Base-by-base conservation (phyloP, 2,113 vertebrate species). In the Ploceus nigricollis region DNA sequence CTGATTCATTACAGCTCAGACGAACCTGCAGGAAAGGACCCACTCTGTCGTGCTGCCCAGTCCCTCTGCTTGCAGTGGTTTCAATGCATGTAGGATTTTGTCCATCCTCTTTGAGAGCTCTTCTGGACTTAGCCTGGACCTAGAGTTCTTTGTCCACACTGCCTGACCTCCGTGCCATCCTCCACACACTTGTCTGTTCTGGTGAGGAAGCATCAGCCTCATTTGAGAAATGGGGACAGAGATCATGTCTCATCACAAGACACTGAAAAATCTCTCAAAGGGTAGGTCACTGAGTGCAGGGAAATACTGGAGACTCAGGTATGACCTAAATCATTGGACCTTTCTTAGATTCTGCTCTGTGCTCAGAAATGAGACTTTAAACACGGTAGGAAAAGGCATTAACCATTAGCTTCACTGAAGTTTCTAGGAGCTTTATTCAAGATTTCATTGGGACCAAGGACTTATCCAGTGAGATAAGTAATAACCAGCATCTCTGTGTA, bases 401-500 rank as follows among this genome's bases (percentile, higher is more conserved):
- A 44, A 40, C 20, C 23, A 42, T 21, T 44, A 65, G 12, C 63
- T 82, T 61, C 42, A 18, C 22, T n/a, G 18, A 64, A 53, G 31
- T 31, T n/a, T 72, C n/a, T 53, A 48, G 42, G 23, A 69, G n/a
- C 19, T 86, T 88, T 24, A 39, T 17, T 42, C 31, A 84, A 61
- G 40, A 88, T 68, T 82, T 82, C 42, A 47, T 4, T 72, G 42
- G 23, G 82, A 73, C 25, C 24, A 70, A 47, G 25, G 19, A 13
- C 16, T 88, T 71, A n/a, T 2, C 10, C 45, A 48, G 24, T 0
- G 0, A 76, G 30, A 48, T 15, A 16, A 77, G 24, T 48, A 73
- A 66, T 65, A 87, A 56, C 18, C 5, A 51, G 28, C 54, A 61
- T 10, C 5, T 65, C n/a, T 75, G 65, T 39, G 51, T 39, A 47